phyloP scores from a whole-genome alignment of 2,797 vertebrate genomes.

The Bradypodion ventrale region DNA sequence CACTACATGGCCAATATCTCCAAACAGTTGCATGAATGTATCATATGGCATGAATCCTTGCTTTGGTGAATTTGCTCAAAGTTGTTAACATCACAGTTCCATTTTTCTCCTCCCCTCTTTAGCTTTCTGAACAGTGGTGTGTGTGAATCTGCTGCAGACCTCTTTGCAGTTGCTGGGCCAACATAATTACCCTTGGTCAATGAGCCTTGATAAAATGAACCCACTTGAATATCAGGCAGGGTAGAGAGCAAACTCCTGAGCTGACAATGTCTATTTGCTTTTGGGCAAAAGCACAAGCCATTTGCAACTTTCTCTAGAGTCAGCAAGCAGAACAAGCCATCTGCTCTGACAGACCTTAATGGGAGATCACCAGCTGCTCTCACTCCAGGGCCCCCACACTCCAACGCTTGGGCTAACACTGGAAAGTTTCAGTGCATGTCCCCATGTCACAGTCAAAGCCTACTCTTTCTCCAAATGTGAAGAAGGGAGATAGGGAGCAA shows the following conservation, averaged over 20 bases:
- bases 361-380: constrained; percentile 21
- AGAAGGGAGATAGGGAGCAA: not conserved
- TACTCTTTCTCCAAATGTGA: not conserved
- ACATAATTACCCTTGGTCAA: constrained; percentile 31
- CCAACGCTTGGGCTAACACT: not conserved
- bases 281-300: constrained; percentile 14
- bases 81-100: not conserved
- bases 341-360: constrained; percentile 28
- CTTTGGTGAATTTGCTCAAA: not conserved
- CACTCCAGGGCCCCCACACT: not conserved
- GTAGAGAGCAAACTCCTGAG: constrained; percentile 23
- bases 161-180: constrained; percentile 17
- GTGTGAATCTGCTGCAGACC: not conserved
- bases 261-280: constrained; percentile 28
- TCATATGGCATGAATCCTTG: not conserved
- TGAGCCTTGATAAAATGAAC: constrained; percentile 30
- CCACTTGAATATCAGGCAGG: constrained; percentile 30
- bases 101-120: not conserved
- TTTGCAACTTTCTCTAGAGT: constrained; percentile 16
- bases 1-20: not conserved
- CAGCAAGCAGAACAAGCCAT: constrained; percentile 35
- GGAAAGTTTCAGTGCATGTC: not conserved
- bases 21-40: not conserved
- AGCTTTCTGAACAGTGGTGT: not conserved
- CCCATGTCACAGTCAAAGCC: not conserved